A percentile compares a stretch with the other conserved stretches of the same genome.
These are phyloP conservation scores for Epinephelus cyanopodus DNA, from an alignment of 2,113 vertebrate species.

Conservation along the genomic window DNA sequence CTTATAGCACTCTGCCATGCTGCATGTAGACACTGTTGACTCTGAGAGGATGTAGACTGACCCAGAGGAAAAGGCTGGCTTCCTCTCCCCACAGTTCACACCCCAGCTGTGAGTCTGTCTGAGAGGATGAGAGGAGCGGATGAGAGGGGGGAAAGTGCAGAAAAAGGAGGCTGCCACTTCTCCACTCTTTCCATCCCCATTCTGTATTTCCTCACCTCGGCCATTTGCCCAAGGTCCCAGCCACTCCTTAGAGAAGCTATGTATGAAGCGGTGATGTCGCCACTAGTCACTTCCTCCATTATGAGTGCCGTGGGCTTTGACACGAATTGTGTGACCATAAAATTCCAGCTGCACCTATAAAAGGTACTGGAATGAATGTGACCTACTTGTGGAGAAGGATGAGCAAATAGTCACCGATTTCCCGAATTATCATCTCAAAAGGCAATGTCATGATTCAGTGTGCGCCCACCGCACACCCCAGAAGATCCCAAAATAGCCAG, in stretches of 20 bases:
- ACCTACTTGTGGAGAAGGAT: background rate
- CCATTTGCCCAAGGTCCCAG: conserved; percentile 43
- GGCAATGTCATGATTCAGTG: conserved; percentile 45
- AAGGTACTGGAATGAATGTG: conserved; percentile 33
- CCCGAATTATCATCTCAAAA: conserved; percentile 45
- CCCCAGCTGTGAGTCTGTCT: conserved; percentile 71
- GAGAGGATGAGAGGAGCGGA: conserved; percentile 45
- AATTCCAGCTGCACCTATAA: conserved; percentile 57
- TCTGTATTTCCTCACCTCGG: conserved; percentile 32
- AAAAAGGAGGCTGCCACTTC: conserved; percentile 35
- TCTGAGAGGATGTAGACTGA: conserved; percentile 66
- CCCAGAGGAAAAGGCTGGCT: conserved; percentile 63
- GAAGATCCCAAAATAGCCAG: conserved; percentile 59
- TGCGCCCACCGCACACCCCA: background rate
- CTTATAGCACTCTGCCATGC: background rate
- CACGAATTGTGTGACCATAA: conserved; percentile 19
- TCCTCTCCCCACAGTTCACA: conserved; percentile 62
- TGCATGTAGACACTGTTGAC: background rate
- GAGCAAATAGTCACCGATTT: conserved; percentile 14
- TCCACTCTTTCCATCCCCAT: conserved; percentile 30
- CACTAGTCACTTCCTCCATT: conserved; percentile 49
- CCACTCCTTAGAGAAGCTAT: conserved; percentile 33
- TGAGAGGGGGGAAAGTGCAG: background rate
- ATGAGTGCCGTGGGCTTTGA: conserved; percentile 12
- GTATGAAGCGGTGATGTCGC: conserved; percentile 5